Conservation (phyloP, 2,888 invertebrate species). For the Cephus rjabovi region DNA sequence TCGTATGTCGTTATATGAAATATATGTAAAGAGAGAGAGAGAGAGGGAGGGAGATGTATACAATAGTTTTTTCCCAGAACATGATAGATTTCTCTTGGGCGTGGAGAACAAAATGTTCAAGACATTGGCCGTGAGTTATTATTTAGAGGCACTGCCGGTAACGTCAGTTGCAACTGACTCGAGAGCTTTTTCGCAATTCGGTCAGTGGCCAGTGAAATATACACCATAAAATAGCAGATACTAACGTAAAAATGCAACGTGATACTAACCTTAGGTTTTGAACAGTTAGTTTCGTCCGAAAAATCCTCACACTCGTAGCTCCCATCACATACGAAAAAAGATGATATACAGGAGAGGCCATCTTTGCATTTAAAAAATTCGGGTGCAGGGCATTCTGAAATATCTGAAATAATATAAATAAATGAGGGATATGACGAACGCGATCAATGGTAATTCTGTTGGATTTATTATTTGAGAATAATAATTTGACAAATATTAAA, state of each 20-base stretch:
- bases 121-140: background rate
- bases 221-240: background rate
- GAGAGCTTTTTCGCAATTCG: background rate
- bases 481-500: background rate
- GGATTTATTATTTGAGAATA: background rate
- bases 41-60: background rate
- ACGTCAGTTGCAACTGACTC: background rate
- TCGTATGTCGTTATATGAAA: background rate
- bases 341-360: conserved; percentile 69
- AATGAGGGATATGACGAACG: background rate
- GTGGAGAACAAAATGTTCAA: background rate
- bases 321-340: conserved; percentile 69
- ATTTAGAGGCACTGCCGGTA: background rate
- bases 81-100: conserved; percentile 5
- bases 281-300: conserved; percentile 70
- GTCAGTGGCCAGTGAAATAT: background rate
- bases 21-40: background rate
- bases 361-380: conserved; percentile 66
- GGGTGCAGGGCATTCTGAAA: conserved; percentile 29
- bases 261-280: conserved; percentile 28
- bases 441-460: background rate
- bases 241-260: background rate
- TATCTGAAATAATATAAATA: conserved; percentile 3
- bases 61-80: conserved; percentile 7
- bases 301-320: conserved; percentile 71